Conservation (phyloP, 2,888 invertebrate species). For the Synanthedon tipuliformis region DNA sequence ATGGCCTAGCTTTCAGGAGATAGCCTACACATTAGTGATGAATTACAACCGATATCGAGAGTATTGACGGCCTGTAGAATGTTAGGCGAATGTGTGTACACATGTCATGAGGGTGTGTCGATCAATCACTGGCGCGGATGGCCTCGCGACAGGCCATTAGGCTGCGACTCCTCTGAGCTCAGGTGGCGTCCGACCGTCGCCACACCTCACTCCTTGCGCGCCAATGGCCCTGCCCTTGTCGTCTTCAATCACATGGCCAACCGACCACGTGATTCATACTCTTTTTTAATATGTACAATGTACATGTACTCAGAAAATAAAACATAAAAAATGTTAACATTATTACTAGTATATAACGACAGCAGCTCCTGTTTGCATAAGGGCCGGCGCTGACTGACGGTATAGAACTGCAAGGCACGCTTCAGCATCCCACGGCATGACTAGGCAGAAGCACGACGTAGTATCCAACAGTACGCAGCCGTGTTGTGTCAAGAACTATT, state of each 20-base stretch:
- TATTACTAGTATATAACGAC: too few relatives aligned
- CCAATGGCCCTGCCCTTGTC: slow-evolving; percentile 16
- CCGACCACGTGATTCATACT: slow-evolving; percentile 24
- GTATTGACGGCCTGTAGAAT: slow-evolving; percentile 2
- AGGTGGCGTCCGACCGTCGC: slow-evolving; percentile 31
- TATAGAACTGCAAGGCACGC: background rate
- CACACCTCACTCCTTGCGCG: slow-evolving; percentile 11
- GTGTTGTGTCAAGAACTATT: too few relatives aligned
- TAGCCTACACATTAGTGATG: slow-evolving; percentile 36
- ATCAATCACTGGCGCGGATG: slow-evolving; percentile 61
- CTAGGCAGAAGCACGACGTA: too few relatives aligned
- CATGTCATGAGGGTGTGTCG: slow-evolving; percentile 51
- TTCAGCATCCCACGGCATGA: too few relatives aligned
- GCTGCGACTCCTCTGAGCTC: slow-evolving; percentile 40
- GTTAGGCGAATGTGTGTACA: slow-evolving; percentile 31
- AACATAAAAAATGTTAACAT: background rate
- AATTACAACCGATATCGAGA: slow-evolving; percentile 46
- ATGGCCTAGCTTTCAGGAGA: slow-evolving; percentile 8
- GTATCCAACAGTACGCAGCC: too few relatives aligned
- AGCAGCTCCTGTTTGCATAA: too few relatives aligned
- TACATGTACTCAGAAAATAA: background rate
- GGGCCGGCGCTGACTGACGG: background rate
- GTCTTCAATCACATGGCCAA: slow-evolving; percentile 33
- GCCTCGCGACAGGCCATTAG: slow-evolving; percentile 65
- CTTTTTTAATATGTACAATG: background rate